Conservation (phyloP, 2,888 invertebrate species). For the Sialis lutaria region DNA sequence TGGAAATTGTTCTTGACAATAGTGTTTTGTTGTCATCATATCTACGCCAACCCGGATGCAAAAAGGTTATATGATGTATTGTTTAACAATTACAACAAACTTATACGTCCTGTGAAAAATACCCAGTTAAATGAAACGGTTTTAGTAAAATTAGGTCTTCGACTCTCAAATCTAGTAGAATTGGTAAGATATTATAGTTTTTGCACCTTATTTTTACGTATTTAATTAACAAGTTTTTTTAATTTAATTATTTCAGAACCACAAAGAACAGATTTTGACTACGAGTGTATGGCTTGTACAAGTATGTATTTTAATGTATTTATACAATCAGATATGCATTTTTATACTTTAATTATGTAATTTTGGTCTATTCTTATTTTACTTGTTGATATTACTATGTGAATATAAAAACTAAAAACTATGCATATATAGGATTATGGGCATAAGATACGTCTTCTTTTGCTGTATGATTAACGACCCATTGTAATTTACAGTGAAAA, state of each 20-base stretch:
- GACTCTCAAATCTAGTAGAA: constrained; percentile 87
- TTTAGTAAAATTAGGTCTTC: constrained; percentile 78
- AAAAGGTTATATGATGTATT: constrained; percentile 93
- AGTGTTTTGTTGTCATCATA: not conserved
- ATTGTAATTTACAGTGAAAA: too few relatives aligned
- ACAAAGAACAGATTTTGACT: constrained; percentile 85
- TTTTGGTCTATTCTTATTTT: too few relatives aligned
- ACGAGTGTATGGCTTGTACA: constrained; percentile 92
- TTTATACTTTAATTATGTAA: too few relatives aligned
- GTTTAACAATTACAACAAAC: constrained; percentile 86
- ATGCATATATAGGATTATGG: too few relatives aligned
- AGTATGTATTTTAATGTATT: constrained; percentile 38
- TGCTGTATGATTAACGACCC: too few relatives aligned
- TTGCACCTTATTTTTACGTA: constrained; percentile 1
- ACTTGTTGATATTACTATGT: too few relatives aligned
- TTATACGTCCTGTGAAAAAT: constrained; percentile 91
- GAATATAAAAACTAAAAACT: too few relatives aligned
- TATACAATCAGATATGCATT: too few relatives aligned
- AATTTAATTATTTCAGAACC: constrained; percentile 48
- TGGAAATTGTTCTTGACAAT: not conserved
- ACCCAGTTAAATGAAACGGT: constrained; percentile 71
- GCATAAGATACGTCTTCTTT: too few relatives aligned
- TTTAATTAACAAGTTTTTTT: constrained; percentile 15
- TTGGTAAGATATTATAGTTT: constrained; percentile 44
- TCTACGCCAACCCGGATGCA: constrained; percentile 58